Conservation (phyloP, 2,888 invertebrate species). For the Harmothoe impar region DNA sequence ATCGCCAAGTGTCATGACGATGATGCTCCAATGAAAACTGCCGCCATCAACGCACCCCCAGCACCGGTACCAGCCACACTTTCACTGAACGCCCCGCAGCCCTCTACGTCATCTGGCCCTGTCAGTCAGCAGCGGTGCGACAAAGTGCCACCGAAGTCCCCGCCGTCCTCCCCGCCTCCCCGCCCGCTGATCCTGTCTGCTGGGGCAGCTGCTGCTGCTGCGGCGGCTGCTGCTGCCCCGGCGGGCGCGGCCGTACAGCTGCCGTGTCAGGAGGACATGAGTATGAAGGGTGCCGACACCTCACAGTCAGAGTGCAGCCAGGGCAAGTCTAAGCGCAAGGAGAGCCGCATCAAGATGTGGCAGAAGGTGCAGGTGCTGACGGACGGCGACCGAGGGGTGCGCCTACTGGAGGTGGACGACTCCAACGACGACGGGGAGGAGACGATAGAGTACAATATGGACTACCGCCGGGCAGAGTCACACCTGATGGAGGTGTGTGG, state of each 20-base stretch:
- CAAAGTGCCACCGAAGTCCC: background rate
- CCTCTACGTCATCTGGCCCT: background rate
- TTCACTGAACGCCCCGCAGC: background rate
- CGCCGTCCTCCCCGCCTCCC: background rate
- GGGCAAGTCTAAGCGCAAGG: slow-evolving; percentile 29
- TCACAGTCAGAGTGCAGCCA: slow-evolving; percentile 63
- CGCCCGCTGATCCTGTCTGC: background rate
- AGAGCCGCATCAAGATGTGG: slow-evolving; percentile 19
- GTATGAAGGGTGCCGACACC: slow-evolving; percentile 41
- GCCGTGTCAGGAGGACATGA: slow-evolving; percentile 42
- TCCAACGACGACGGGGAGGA: slow-evolving; percentile 71
- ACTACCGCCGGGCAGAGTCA: slow-evolving; percentile 64
- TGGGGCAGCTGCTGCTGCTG: background rate
- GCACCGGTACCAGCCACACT: background rate
- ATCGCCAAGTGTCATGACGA: slow-evolving; percentile 87
- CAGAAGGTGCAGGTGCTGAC: slow-evolving; percentile 71
- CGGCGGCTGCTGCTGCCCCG: background rate
- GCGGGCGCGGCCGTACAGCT: background rate
- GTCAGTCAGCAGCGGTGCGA: background rate
- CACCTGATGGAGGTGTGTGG: slow-evolving; percentile 1
- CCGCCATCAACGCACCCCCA: background rate
- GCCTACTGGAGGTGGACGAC: slow-evolving; percentile 72
- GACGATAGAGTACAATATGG: slow-evolving; percentile 69
- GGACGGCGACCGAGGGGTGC: slow-evolving; percentile 71
- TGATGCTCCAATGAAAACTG: background rate